Evolutionary conservation across 1,140 invertebrate genomes (phyloP), one percentile per base, ranked within the genome.

Genomic region (Holcopasites calliopsidis): DNA sequence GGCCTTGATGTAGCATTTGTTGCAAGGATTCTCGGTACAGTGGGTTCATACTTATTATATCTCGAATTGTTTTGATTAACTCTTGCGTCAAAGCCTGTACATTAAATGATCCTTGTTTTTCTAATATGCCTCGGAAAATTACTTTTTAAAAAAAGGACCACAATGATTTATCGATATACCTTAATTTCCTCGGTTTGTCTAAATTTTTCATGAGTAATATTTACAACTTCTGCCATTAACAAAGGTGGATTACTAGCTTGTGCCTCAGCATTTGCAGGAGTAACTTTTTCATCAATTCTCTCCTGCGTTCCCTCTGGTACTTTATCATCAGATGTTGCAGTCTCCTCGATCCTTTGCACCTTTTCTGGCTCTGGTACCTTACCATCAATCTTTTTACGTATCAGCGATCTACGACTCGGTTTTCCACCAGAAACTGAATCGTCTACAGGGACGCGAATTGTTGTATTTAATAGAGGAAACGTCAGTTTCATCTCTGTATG

Each of bases 21-120:
- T 97, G 96, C 3, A 98, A 92, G 54, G 96, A 96, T 86, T 97
- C 96, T 82, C 98, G 94, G 89, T 99, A 99, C 31, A 99, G 92
- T 3, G 98, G 97, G 94, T 99, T 99, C 92, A 99, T 93, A 70
- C 96, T 95, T 70, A 99, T 99, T 77, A 99, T 99, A 91, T 99
- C 98, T 58, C 97, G 92, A 57, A 99, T 99, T 0, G 98, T 99
- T 92, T 99, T 99, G 10, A 99, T 98, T 73, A 99, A 95, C 93
- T 99, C 98, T 91, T 99, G 98, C 0, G 97, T 98, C 52, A 99
- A 88, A 3, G 98, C 98, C 95, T 96, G 79, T 31, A 55, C 11
- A 66, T 38, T 21, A 60, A 42, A 61, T 33, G 26, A 62, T 40
- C 18, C 44, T 49, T 11, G 26, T 33, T 38, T 13, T 28, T 26